These are phyloP conservation scores for Amitus sp. DNA, from an alignment of 2,888 invertebrate species.

Conservation along the genomic window DNA sequence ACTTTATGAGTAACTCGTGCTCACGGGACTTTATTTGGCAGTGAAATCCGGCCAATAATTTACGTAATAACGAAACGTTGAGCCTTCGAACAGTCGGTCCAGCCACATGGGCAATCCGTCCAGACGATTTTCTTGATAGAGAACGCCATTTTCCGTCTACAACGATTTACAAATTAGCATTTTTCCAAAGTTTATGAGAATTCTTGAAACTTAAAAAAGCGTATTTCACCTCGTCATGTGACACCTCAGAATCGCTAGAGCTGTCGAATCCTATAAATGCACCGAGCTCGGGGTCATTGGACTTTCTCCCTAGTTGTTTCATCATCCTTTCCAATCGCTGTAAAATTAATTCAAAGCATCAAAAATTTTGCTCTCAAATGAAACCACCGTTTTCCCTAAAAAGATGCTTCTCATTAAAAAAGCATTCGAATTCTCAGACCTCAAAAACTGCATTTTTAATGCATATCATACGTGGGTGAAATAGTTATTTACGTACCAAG, in stretches of 20 bases:
- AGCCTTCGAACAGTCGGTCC: conserved; percentile 95
- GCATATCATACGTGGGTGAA: no score
- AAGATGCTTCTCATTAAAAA: no score
- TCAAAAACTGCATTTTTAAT: no score
- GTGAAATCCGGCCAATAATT: conserved; percentile 99
- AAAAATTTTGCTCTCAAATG: neutral
- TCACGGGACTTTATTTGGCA: conserved; percentile 72
- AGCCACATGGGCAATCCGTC: conserved; percentile 96
- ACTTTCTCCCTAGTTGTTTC: conserved; percentile 58
- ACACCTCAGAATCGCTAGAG: conserved; percentile 69
- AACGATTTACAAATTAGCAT: conserved; percentile 31
- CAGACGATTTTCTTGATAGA: conserved; percentile 80
- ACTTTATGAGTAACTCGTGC: conserved; percentile 6
- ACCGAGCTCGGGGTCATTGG: conserved; percentile 79
- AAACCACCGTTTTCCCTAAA: no score
- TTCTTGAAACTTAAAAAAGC: conserved; percentile 1
- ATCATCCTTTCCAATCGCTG: conserved; percentile 80
- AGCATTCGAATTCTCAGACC: no score
- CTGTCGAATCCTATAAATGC: conserved; percentile 88
- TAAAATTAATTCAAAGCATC: conserved; percentile 7
- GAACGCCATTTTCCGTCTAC: conserved; percentile 67
- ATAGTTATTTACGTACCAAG: no score
- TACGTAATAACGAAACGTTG: conserved; percentile 93
- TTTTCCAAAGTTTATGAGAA: conserved; percentile 3
- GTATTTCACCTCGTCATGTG: conserved; percentile 64